Base-by-base conservation (phyloP, 2,113 vertebrate species). In the Psammodynastes pulverulentus region DNA sequence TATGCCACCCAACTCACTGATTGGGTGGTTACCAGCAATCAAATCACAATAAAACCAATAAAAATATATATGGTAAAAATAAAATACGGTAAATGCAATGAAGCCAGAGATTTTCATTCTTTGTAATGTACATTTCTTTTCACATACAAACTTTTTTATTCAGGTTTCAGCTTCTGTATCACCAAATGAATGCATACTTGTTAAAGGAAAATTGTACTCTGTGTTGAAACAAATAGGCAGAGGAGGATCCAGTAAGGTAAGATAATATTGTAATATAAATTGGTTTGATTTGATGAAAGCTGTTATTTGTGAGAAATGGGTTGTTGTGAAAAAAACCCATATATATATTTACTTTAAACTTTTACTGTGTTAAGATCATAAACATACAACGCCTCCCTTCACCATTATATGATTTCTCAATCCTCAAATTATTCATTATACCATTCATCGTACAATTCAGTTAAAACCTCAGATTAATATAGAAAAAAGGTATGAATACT, bases 201-300 rank as follows among this genome's bases (percentile, higher is more conserved):
- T 99, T 90, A 99, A 99, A 92, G 98, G 98, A 95, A 98, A 94
- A 93, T 97, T 98, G 93, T 99, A 98, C 96, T 98, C 98, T 92
- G 97, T 99, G 90, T 96, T 99, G 90, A 99, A 99, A 94, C 98
- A 99, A 97, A 99, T 99, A 94, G 99, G 99, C 84, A 98, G 98
- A 39, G 99, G 99, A 93, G 99, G 99, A 85, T 99, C 99, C 9
- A 99, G 99, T 97, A 99, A 99, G 98, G 99, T 98, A 96, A 97
- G 93, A 67, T 87, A 39, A 39, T 79, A 39, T 3, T 46, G 86
- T 4, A 51, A 46, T 93, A 45, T 92, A 19, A 43, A 6, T 5
- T 79, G 89, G 86, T 10, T 43, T 58, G 6, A 48, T 39, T 13
- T 88, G 3, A 26, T 53, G 10, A 54, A 15, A 45, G 0, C 34